phyloP scores from a whole-genome alignment of 2,113 vertebrate genomes.

The Xerus inauris region DNA sequence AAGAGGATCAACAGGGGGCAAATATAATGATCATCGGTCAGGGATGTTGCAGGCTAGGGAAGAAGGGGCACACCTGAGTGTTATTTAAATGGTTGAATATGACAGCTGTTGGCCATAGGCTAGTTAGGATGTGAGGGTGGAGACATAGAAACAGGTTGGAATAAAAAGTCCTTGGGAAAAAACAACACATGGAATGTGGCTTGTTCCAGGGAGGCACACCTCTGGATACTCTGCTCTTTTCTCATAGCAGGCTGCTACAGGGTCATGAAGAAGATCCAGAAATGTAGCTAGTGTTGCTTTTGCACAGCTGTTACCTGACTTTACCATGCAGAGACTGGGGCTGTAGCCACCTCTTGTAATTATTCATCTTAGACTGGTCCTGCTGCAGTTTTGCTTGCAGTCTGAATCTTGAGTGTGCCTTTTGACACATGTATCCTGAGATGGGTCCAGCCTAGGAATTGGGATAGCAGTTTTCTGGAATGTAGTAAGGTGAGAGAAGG shows the following conservation, averaged over 20 bases:
- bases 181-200: no score
- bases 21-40: not conserved
- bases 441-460: not conserved
- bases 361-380: not conserved
- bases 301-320: not conserved
- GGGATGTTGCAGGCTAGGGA: not conserved
- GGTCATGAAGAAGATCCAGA: not conserved
- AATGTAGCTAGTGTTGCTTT: not conserved
- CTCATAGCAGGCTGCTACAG: not conserved
- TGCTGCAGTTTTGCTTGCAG: not conserved
- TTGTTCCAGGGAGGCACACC: not conserved
- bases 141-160: not conserved
- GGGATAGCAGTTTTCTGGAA: not conserved
- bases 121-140: not conserved
- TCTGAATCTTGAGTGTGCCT: not conserved
- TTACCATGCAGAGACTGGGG: not conserved
- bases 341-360: fast-evolving
- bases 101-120: not conserved
- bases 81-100: not conserved
- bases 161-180: not conserved
- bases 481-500: not conserved
- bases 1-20: not conserved
- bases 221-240: no score
- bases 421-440: not conserved
- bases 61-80: not conserved